Percentiles rank a stretch among this genome's conserved stretches.
phyloP scores from a whole-genome alignment of 2,888 invertebrate genomes.

The Adela reaumurella region DNA sequence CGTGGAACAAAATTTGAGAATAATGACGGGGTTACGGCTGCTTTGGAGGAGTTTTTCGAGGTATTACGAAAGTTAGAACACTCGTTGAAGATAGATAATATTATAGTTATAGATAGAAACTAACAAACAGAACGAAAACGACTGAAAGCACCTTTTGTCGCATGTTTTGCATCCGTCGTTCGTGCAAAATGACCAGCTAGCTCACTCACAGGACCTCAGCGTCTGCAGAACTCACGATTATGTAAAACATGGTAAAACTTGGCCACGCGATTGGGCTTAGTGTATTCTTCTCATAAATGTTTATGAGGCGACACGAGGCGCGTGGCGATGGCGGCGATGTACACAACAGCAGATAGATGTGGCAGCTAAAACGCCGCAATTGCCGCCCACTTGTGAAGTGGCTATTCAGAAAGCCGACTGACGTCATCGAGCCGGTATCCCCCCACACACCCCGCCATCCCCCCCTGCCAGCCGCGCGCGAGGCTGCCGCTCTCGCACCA shows the following conservation, averaged over 20 bases:
- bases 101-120: no score
- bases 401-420: constrained; percentile 42
- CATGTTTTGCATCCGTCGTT: no score
- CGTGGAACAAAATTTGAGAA: no score
- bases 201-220: background rate
- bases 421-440: constrained; percentile 37
- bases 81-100: no score
- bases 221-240: background rate
- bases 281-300: background rate
- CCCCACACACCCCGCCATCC: constrained; percentile 13
- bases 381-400: constrained; percentile 3
- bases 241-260: background rate
- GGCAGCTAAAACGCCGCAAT: constrained; percentile 3
- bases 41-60: no score
- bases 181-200: no score
- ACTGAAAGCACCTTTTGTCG: no score
- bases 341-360: background rate
- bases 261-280: background rate
- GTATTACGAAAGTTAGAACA: no score
- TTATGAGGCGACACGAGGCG: background rate
- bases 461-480: constrained; percentile 8
- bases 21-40: no score
- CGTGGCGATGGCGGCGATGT: background rate
- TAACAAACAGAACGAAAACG: no score
- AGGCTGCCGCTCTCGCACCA: constrained; percentile 14